These are phyloP conservation scores for Drosophila monieri DNA, from an alignment of 2,888 invertebrate genomes.

Conservation along the genomic window DNA sequence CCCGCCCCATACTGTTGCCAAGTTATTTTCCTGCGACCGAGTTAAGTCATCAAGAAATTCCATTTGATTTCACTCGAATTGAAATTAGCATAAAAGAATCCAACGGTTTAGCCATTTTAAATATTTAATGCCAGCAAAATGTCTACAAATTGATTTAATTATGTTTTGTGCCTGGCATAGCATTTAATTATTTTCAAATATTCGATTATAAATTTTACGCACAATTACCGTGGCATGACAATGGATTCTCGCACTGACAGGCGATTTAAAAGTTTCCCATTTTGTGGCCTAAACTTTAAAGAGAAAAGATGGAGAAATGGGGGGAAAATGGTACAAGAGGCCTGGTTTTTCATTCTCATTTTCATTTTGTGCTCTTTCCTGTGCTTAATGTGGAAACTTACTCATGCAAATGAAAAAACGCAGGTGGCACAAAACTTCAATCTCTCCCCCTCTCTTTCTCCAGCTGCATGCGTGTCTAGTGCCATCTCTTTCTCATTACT, in stretches of 20 bases:
- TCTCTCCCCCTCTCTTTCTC: slow-evolving; percentile 26
- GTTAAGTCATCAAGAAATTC: slow-evolving; percentile 37
- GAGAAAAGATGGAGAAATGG: slow-evolving; percentile 7
- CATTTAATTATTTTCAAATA: slow-evolving; percentile 32
- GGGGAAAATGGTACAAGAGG: slow-evolving; percentile 33
- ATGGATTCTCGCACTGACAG: slow-evolving; percentile 19
- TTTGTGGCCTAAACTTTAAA: not conserved
- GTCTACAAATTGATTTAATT: slow-evolving; percentile 24
- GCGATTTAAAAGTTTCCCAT: slow-evolving; percentile 8
- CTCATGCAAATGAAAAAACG: slow-evolving; percentile 75
- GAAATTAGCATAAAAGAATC: slow-evolving; percentile 18
- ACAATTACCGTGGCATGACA: slow-evolving; percentile 25
- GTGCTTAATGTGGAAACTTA: slow-evolving; percentile 73
- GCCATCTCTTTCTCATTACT: not conserved
- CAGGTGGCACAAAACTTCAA: slow-evolving; percentile 61
- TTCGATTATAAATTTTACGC: slow-evolving; percentile 30
- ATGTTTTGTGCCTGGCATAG: slow-evolving; percentile 2
- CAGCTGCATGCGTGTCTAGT: slow-evolving; percentile 6
- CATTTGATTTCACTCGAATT: slow-evolving; percentile 39
- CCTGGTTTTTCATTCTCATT: slow-evolving; percentile 53
- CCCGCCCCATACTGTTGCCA: not conserved
- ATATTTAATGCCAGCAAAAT: slow-evolving; percentile 13
- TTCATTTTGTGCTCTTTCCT: slow-evolving; percentile 51
- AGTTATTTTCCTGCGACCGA: not conserved
- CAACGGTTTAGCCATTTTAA: slow-evolving; percentile 4